These are phyloP conservation scores for Autographa gamma DNA, from an alignment of 2,888 invertebrate genomes.

Conservation along the genomic window DNA sequence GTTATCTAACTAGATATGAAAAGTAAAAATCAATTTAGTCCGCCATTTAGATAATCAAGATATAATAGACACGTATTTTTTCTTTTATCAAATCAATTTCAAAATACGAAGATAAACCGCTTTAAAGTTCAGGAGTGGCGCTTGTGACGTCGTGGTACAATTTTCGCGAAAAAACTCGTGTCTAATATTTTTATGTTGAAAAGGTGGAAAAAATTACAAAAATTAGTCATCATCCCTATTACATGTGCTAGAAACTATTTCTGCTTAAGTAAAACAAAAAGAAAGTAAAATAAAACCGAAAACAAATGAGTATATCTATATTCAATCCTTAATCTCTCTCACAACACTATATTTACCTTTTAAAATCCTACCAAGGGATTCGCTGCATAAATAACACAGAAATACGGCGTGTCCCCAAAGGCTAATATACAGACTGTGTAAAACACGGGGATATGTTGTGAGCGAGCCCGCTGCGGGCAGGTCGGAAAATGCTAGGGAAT, in stretches of 20 bases:
- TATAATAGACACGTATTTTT: too few species aligned
- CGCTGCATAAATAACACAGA: conserved; percentile 28
- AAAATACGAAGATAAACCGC: too few species aligned
- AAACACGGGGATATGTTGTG: conserved; percentile 20
- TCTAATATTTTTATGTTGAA: too few species aligned
- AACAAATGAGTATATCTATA: not conserved
- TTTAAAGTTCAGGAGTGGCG: too few species aligned
- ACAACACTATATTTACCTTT: not conserved
- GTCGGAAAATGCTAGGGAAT: not conserved
- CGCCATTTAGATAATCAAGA: too few species aligned
- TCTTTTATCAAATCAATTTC: too few species aligned
- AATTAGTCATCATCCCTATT: too few species aligned
- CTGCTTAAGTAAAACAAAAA: not conserved
- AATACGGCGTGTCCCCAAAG: conserved; percentile 27
- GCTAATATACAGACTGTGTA: conserved; percentile 30
- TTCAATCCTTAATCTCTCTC: not conserved
- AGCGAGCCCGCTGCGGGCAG: conserved; percentile 8
- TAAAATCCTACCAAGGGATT: conserved; percentile 2
- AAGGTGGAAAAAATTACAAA: too few species aligned
- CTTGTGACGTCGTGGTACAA: too few species aligned
- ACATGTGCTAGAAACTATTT: not conserved
- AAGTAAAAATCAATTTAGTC: too few species aligned
- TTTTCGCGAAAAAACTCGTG: too few species aligned
- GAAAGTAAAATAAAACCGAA: not conserved
- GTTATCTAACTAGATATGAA: too few species aligned